phyloP scores from a whole-genome alignment of 2,113 vertebrate species.

The Raja brachyura region DNA sequence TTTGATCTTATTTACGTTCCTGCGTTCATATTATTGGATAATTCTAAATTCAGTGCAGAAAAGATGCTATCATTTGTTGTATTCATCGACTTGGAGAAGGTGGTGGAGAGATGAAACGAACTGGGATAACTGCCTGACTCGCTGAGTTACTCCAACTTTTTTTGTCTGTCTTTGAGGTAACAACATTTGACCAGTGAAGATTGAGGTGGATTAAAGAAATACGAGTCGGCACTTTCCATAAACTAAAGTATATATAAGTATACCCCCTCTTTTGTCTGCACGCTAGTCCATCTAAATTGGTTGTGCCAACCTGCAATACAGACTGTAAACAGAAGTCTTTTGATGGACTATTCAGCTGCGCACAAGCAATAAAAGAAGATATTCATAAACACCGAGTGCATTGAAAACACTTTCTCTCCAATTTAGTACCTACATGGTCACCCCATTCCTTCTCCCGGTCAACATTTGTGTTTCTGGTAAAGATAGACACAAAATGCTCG shows the following conservation, averaged over 20 bases:
- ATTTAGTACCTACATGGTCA: background rate
- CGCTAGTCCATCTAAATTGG: slow-evolving; percentile 7
- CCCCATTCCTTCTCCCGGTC: background rate
- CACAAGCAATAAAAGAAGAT: background rate
- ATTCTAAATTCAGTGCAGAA: background rate
- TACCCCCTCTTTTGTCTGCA: background rate
- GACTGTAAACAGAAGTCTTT: background rate
- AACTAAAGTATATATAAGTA: background rate
- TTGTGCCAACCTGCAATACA: background rate
- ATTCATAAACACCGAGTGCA: background rate
- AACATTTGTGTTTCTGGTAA: background rate
- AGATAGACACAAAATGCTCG: too few relatives aligned
- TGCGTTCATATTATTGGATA: background rate
- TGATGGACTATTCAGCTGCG: background rate
- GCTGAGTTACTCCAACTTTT: too few relatives aligned
- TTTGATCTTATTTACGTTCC: background rate
- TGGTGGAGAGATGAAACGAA: background rate
- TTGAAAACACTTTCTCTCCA: background rate
- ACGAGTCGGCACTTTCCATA: background rate
- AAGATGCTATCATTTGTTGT: background rate
- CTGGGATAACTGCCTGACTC: background rate
- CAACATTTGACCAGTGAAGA: background rate
- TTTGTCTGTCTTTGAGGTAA: too few relatives aligned
- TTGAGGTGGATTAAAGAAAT: background rate
- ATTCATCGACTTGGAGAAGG: background rate